Base-by-base conservation (phyloP, 2,113 vertebrate genomes). In the Grus americana region DNA sequence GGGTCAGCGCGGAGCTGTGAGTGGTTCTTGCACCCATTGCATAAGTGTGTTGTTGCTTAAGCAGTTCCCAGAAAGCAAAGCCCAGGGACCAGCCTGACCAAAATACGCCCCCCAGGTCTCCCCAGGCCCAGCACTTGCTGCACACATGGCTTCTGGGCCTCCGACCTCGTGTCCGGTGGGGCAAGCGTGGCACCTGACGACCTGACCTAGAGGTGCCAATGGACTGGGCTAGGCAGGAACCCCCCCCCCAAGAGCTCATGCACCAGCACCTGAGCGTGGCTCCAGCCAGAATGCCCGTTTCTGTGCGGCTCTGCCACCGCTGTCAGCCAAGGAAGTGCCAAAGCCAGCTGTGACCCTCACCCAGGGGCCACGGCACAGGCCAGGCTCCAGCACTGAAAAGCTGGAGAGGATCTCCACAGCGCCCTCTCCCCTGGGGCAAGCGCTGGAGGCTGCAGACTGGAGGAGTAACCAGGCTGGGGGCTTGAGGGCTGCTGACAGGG, bases 41-140 rank as follows among this genome's bases (percentile, higher is more conserved):
- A 94, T 96, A 95, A 97, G 72, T 26, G 79, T 42, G 92, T 88
- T 89, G 94, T 96, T 97, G 72, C 97, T 97, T 90, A 92, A 96
- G 49, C 93, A 5, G 93, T 97, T 97, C 97, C 67, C 96, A 97
- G 97, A 97, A 97, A 96, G 93, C 90, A 89, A 96, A 97, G 91
- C 92, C 95, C 70, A 10, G 84, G n/a, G 73, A 34, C 87, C 38
- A 4, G 38, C 87, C 87, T 59, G 95, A 95, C 94, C 91, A 96
- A 95, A 95, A 93, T 86, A 93, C 79, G 3, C 50, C 21, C 12
- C 47, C 67, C 27, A 2, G 52, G 30, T 42, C 70, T 73, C 80
- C 54, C 79, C 26, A 22, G n/a, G 34, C 62, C 42, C 71, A 65
- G 91, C 91, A 86, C 55, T 91, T 44, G 71, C n/a, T 67, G 83